Evolutionary conservation across 1,140 invertebrate species (phyloP).

Genomic region (Euwallacea fornicatus): DNA sequence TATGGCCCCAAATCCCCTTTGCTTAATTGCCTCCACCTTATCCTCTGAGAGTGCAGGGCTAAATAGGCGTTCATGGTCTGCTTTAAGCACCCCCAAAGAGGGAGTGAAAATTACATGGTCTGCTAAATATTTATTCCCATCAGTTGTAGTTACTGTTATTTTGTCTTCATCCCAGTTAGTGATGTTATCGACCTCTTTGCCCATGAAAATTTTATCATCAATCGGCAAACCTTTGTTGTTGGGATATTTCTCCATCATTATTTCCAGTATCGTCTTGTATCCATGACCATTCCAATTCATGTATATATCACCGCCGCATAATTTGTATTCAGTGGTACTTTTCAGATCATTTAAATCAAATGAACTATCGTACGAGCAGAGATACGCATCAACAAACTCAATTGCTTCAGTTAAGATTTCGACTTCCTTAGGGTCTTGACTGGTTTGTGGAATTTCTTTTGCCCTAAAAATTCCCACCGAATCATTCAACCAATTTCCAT

Average conservation of each 20-base stretch:
- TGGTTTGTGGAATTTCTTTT: constrained; percentile 5
- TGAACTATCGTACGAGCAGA: constrained; percentile 10
- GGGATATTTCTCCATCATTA: constrained; percentile 46
- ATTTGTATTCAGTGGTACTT: constrained; percentile 23
- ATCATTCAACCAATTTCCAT: no score
- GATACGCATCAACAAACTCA: not conserved
- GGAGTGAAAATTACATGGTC: constrained; percentile 71
- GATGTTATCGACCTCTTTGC: constrained; percentile 43
- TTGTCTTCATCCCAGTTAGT: constrained; percentile 48
- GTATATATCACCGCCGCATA: constrained; percentile 38
- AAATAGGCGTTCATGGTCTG: constrained; percentile 62
- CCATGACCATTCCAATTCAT: constrained; percentile 47
- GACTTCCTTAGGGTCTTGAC: constrained; percentile 2
- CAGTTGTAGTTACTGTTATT: constrained; percentile 48
- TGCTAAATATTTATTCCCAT: constrained; percentile 60
- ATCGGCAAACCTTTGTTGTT: constrained; percentile 37
- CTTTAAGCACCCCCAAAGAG: constrained; percentile 71
- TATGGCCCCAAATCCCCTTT: constrained; percentile 69
- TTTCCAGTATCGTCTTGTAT: constrained; percentile 46
- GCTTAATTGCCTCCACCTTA: constrained; percentile 65
- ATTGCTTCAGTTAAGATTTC: not conserved
- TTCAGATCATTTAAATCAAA: constrained; percentile 32
- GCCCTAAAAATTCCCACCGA: not conserved
- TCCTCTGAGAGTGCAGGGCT: constrained; percentile 61
- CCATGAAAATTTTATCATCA: constrained; percentile 42